Conservation (phyloP, 2,888 invertebrate genomes). For the Stramonita haemastoma region DNA sequence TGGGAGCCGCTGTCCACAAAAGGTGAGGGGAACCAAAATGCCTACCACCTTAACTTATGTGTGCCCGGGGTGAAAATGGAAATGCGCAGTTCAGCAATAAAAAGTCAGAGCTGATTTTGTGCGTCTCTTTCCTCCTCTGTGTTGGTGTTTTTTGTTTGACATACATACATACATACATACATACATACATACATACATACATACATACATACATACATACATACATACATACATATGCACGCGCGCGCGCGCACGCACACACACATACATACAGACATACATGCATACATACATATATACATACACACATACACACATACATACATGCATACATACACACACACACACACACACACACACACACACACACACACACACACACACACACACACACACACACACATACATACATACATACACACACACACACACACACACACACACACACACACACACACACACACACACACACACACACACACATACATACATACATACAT, state of each 20-base stretch:
- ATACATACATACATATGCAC: neutral
- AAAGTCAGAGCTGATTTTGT: too few species aligned
- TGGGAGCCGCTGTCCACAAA: too few species aligned
- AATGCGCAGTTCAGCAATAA: too few species aligned
- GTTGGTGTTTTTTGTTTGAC: too few species aligned
- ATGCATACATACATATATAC: neutral
- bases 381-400: neutral
- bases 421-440: neutral
- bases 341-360: neutral
- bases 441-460: neutral
- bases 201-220: neutral
- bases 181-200: constrained; percentile 6
- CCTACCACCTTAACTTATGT: too few species aligned
- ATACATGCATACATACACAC: neutral
- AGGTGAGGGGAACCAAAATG: too few species aligned
- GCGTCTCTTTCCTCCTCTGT: too few species aligned
- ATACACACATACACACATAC: constrained; percentile 12
- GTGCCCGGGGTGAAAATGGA: too few species aligned
- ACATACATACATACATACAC: neutral
- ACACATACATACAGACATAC: neutral
- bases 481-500: neutral
- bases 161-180: neutral
- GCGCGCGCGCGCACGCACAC: neutral
- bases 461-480: neutral
- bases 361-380: neutral